These are phyloP conservation scores for Eudasyphora cyanicolor DNA, from an alignment of 2,888 invertebrate species.

Conservation along the genomic window DNA sequence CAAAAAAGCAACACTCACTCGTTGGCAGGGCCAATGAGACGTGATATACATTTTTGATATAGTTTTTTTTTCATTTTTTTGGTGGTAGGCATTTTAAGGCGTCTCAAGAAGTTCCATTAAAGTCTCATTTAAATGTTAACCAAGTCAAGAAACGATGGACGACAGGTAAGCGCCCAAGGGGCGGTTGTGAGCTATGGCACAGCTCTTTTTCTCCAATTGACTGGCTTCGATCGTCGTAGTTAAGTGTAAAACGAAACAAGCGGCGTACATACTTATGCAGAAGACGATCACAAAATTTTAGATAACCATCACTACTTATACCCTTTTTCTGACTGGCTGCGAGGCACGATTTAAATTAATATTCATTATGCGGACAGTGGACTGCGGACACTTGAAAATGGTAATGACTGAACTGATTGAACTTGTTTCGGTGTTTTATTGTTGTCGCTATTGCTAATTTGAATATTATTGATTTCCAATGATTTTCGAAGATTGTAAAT, in stretches of 20 bases:
- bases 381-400: neutral
- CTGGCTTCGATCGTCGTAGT: too few relatives aligned
- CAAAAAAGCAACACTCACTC: neutral
- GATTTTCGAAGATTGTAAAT: neutral
- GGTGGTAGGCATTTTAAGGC: neutral
- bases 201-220: neutral
- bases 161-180: neutral
- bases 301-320: neutral
- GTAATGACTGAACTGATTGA: neutral
- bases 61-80: slow-evolving; percentile 6
- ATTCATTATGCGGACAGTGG: neutral
- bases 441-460: neutral
- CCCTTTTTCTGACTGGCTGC: neutral
- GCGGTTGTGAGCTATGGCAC: neutral
- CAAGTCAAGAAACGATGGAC: neutral
- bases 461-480: neutral
- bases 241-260: neutral
- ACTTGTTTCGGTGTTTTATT: neutral
- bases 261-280: neutral
- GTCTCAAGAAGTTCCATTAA: slow-evolving; percentile 21
- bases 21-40: neutral
- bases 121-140: slow-evolving; percentile 27
- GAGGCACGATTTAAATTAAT: neutral
- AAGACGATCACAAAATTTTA: neutral
- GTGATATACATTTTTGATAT: slow-evolving; percentile 32